These are phyloP conservation scores for Syrphus vitripennis DNA, from an alignment of 2,888 invertebrate genomes.

Conservation along the genomic window DNA sequence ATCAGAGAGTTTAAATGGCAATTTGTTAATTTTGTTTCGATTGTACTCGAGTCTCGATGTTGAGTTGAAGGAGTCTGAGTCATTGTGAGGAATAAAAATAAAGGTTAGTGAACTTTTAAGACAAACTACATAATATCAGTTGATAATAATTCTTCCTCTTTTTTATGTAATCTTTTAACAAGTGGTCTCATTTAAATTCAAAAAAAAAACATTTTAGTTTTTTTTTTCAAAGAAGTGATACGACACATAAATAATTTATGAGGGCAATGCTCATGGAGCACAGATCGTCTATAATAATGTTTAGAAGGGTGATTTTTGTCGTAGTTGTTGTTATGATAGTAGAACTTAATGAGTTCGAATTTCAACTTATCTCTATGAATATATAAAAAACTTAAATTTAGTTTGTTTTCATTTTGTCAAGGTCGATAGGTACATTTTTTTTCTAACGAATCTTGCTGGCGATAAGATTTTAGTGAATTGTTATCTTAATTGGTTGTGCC, in stretches of 20 bases:
- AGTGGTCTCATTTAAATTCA: not conserved
- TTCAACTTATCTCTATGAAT: not conserved
- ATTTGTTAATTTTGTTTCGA: not conserved
- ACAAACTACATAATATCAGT: not conserved
- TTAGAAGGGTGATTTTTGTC: not conserved
- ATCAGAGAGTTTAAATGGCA: conserved; percentile 11
- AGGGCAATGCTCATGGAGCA: not conserved
- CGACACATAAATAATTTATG: not conserved
- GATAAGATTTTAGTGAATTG: not conserved
- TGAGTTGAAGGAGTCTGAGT: not conserved
- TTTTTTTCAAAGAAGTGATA: not conserved
- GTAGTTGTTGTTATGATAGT: not conserved
- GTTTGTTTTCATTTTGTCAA: not conserved
- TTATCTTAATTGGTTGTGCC: not conserved
- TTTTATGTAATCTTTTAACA: not conserved
- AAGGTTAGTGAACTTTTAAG: not conserved
- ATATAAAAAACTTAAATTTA: too few relatives aligned
- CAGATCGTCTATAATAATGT: not conserved
- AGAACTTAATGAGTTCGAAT: not conserved
- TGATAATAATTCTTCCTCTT: not conserved
- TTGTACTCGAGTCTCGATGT: not conserved
- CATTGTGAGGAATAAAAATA: not conserved
- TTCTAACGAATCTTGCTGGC: not conserved
- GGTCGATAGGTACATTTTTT: not conserved
- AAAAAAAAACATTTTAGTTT: not conserved